A percentile compares a stretch with the other conserved stretches of the same genome.
Conservation (phyloP, 2,888 invertebrate genomes). For the Creontiades dilutus region DNA sequence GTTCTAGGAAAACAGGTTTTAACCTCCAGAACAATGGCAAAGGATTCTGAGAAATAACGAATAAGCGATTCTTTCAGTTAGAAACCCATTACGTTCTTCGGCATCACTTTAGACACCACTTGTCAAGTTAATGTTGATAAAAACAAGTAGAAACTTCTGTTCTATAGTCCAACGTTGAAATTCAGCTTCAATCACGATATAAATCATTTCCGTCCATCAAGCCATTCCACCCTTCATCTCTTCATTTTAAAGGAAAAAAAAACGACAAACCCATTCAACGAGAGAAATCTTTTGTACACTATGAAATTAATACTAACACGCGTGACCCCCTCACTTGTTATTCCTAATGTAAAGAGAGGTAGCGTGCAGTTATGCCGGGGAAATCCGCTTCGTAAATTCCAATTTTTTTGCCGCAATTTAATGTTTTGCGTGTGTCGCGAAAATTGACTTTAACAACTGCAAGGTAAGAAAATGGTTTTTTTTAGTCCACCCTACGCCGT, state of each 20-base stretch:
- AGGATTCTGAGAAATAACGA: too few species aligned
- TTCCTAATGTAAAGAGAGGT: conserved; percentile 7
- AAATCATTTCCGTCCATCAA: background rate
- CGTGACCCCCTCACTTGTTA: conserved; percentile 1
- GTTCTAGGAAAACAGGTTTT: too few species aligned
- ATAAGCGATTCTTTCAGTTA: too few species aligned
- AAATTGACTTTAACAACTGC: conserved; percentile 33
- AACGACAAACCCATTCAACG: background rate
- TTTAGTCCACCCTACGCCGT: background rate
- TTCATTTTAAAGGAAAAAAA: background rate
- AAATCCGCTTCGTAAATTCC: background rate
- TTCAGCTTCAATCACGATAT: too few species aligned
- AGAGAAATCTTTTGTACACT: background rate
- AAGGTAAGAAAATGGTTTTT: background rate
- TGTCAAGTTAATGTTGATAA: too few species aligned
- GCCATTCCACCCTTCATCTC: background rate
- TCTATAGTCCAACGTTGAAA: too few species aligned
- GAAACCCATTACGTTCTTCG: too few species aligned
- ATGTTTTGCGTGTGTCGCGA: conserved; percentile 39
- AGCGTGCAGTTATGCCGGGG: conserved; percentile 30
- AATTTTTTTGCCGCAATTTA: conserved; percentile 18
- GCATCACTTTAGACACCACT: too few species aligned
- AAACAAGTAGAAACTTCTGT: too few species aligned
- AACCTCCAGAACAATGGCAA: too few species aligned
- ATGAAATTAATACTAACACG: background rate